Percentiles rank a stretch among this genome's conserved stretches.
Conservation (phyloP, 2,797 vertebrate species). For the Myotis vivesi region DNA sequence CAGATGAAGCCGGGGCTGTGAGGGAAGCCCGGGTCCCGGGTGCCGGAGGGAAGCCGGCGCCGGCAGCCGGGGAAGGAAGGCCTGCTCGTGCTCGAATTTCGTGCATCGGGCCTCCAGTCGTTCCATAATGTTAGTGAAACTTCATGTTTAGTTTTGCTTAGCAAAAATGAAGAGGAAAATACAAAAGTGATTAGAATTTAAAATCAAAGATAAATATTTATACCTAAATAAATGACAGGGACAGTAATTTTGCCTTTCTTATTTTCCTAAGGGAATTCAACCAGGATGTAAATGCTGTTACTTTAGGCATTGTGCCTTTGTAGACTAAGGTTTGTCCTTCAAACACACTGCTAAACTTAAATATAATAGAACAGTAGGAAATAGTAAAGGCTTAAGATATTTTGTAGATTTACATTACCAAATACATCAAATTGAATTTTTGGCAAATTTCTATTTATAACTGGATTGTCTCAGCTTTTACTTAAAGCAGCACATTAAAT, state of each 20-base stretch:
- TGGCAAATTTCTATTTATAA: slow-evolving; percentile 11
- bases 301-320: not conserved
- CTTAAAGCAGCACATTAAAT: not conserved
- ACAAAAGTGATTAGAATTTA: slow-evolving; percentile 50
- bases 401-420: not conserved
- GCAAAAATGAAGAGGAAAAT: slow-evolving; percentile 22
- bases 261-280: slow-evolving; percentile 24
- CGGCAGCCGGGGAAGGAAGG: no score
- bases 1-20: no score
- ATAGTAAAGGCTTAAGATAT: not conserved
- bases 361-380: not conserved
- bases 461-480: not conserved
- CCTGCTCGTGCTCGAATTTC: no score
- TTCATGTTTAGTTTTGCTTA: not conserved
- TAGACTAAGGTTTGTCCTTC: slow-evolving; percentile 37
- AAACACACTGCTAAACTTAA: not conserved
- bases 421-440: slow-evolving; percentile 33
- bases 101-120: not conserved
- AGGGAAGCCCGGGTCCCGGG: no score
- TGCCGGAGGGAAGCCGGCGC: no score
- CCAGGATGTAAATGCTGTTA: slow-evolving; percentile 34
- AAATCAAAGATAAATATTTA: slow-evolving; percentile 32
- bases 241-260: not conserved
- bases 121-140: not conserved
- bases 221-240: slow-evolving; percentile 15